Conservation (phyloP, 2,888 invertebrate species). For the Amitus sp. region DNA sequence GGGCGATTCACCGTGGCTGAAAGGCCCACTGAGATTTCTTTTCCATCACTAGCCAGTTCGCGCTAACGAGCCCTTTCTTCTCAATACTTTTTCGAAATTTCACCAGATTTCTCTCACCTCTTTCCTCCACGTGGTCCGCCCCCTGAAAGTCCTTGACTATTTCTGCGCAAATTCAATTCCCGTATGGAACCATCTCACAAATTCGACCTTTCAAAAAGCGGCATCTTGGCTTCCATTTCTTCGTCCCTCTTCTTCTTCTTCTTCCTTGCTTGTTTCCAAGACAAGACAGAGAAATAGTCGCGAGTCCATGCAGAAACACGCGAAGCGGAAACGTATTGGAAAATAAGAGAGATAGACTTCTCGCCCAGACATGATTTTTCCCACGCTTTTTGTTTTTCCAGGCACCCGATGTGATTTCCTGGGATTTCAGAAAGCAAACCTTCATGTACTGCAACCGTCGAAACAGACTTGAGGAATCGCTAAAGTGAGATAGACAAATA, state of each 20-base stretch:
- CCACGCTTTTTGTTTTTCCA: not conserved
- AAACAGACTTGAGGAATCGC: not conserved
- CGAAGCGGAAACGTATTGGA: not conserved
- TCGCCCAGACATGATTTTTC: not conserved
- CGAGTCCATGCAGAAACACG: conserved; percentile 1
- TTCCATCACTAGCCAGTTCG: too few species aligned
- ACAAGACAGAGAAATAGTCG: not conserved
- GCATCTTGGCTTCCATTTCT: conserved; percentile 37
- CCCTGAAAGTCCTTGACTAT: conserved; percentile 55
- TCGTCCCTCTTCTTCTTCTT: conserved; percentile 20
- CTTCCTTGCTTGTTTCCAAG: not conserved
- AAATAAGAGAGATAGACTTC: not conserved
- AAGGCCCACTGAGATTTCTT: conserved; percentile 42
- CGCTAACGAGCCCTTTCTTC: conserved; percentile 48
- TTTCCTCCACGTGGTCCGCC: conserved; percentile 37
- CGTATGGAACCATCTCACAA: conserved; percentile 61
- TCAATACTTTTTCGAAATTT: conserved; percentile 37
- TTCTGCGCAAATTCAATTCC: conserved; percentile 62
- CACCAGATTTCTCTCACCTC: conserved; percentile 27
- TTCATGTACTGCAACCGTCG: not conserved
- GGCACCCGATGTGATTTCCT: not conserved
- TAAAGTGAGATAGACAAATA: conserved; percentile 25
- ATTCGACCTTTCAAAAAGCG: conserved; percentile 55
- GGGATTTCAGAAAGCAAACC: not conserved
- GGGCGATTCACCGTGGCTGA: conserved; percentile 37